Percentiles rank a stretch among this genome's conserved stretches.
Evolutionary conservation across 2,888 invertebrate species (phyloP).

Genomic region (Litoditis marina): DNA sequence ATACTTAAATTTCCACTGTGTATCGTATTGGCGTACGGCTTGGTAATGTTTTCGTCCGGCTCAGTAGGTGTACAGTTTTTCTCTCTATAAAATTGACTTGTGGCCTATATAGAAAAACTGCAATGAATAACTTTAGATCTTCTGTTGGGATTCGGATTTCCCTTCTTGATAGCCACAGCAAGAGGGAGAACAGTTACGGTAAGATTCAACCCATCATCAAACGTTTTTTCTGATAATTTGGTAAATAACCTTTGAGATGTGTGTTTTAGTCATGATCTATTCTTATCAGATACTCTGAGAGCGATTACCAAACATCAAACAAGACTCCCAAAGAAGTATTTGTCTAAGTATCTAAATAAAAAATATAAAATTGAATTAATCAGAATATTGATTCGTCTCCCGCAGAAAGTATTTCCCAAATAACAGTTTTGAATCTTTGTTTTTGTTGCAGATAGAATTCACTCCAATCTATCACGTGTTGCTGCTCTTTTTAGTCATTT

Average conservation of each 20-base stretch:
- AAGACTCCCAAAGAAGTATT: too few relatives aligned
- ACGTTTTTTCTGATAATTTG: background rate
- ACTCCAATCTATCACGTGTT: constrained; percentile 34
- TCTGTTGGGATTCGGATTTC: constrained; percentile 54
- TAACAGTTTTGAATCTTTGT: background rate
- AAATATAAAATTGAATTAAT: too few relatives aligned
- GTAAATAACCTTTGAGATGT: too few relatives aligned
- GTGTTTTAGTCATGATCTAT: too few relatives aligned
- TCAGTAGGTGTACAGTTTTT: too few relatives aligned
- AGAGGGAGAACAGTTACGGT: background rate
- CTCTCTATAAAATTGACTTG: background rate
- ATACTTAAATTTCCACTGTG: too few relatives aligned
- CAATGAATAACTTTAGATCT: constrained; percentile 38
- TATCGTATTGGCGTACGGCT: too few relatives aligned
- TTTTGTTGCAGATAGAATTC: constrained; percentile 10
- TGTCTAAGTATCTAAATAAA: too few relatives aligned
- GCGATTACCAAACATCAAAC: too few relatives aligned
- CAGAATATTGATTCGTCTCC: constrained; percentile 39
- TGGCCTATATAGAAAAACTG: too few relatives aligned
- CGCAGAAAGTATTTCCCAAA: constrained; percentile 43
- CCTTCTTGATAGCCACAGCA: constrained; percentile 47
- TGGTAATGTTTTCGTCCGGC: too few relatives aligned
- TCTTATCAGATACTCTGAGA: too few relatives aligned
- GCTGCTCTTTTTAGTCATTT: constrained; percentile 29
- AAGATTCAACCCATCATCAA: background rate